Base-by-base conservation (phyloP, 1,140 invertebrate species). In the Drosophila lacertosa region DNA sequence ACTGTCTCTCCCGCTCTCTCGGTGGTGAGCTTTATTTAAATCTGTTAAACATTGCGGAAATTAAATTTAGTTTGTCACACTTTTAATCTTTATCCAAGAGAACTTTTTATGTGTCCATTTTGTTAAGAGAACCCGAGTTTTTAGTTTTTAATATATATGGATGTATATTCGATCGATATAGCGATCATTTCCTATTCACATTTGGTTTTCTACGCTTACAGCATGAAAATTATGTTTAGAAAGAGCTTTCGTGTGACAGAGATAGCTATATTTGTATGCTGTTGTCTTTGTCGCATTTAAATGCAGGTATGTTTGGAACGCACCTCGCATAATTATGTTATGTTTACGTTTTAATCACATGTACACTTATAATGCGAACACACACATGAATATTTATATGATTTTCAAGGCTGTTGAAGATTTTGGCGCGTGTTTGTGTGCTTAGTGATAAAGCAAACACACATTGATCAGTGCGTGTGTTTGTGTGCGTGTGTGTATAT, bases 401-500 rank as follows among this genome's bases (percentile, higher is more conserved):
- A 66, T 55, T 47, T 81, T 75, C 79, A 83, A 83, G 79, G 79
- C 60, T 79, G 51, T 62, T 58, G 18, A 47, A 58, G 42, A 79
- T 62, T 84, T 75, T 75, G 66, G 75, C 80, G 75, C 80, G 80
- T 83, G 80, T 68, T 60, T 67, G 16, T 47, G 32, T 26, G 40
- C 35, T n/a, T 16, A 47, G 15, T 63, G 77, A 79, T 80, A 80
- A 65, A 64, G 55, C 26, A n/a, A n/a, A 39, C 22, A 22, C 26
- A 42, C n/a, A 35, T 33, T 29, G n/a, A 29, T 29, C n/a, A n/a
- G 32, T 10, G 32, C 26, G n/a, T 26, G 24, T 26, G 48, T 6
- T 6, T 33, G 29, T 37, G 32, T 11, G 47, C 48, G 37, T 51
- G 47, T 47, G 16, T 1, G n/a, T 4, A 9, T 9, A 15, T 55